Conservation (phyloP, 2,113 vertebrate genomes). For the Pseudolaguvia tuberculata region DNA sequence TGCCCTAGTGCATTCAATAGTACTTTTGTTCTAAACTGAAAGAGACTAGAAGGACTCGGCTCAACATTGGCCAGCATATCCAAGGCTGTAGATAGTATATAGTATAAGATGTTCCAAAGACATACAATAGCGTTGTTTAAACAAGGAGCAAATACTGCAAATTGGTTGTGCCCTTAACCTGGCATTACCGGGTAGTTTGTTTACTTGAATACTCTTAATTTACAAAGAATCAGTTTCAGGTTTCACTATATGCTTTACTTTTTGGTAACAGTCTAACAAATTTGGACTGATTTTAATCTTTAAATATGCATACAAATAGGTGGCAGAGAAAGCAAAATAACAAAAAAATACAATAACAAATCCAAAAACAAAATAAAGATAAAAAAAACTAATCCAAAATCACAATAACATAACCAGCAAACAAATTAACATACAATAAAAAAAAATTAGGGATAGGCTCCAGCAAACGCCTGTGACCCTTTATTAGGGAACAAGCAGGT, state of each 20-base stretch:
- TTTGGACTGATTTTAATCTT: not conserved
- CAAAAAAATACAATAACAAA: no score
- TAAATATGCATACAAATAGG: no score
- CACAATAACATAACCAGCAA: no score
- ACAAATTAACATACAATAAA: no score
- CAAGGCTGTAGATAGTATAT: conserved; percentile 25
- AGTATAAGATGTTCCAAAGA: conserved; percentile 24
- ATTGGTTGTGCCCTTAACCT: conserved; percentile 15
- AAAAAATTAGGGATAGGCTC: no score
- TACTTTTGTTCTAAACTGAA: conserved; percentile 48
- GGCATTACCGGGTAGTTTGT: conserved; percentile 8
- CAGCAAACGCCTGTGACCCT: no score
- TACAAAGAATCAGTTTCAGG: not conserved
- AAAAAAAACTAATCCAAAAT: no score
- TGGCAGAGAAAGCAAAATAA: no score
- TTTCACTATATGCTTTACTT: conserved; percentile 4
- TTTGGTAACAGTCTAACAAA: not conserved
- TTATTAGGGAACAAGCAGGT: no score
- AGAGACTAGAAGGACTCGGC: conserved; percentile 31
- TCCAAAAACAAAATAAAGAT: no score
- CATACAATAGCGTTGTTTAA: conserved; percentile 29
- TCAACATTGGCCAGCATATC: conserved; percentile 28
- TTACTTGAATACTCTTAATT: not conserved
- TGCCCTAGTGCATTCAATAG: conserved; percentile 43
- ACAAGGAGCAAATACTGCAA: conserved; percentile 14